Conservation (phyloP, 2,888 invertebrate species). For the Pachliopta kotzebuea region DNA sequence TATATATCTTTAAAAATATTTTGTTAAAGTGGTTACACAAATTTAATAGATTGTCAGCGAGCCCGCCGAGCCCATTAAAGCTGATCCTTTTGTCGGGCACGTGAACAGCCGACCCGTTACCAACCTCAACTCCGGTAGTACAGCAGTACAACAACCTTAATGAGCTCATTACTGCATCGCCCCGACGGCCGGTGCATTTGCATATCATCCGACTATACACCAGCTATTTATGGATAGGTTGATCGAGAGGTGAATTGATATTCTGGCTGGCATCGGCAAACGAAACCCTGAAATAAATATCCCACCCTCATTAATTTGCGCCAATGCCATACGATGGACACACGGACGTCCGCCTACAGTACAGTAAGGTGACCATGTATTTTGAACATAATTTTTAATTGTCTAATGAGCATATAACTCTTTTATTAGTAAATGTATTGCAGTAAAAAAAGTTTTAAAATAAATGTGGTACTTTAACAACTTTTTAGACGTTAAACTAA, state of each 20-base stretch:
- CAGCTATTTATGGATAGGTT: conserved; percentile 30
- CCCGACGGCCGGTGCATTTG: conserved; percentile 46
- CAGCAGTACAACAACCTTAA: conserved; percentile 44
- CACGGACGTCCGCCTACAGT: conserved; percentile 48
- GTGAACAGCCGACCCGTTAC: conserved; percentile 39
- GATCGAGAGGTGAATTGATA: conserved; percentile 49
- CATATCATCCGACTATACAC: conserved; percentile 42
- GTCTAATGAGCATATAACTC: background rate
- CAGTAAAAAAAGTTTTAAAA: too few species aligned
- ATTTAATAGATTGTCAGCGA: conserved; percentile 15
- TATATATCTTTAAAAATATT: too few species aligned
- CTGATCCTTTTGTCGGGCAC: conserved; percentile 34
- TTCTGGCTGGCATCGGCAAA: conserved; percentile 58
- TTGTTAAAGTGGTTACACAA: background rate
- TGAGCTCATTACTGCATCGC: conserved; percentile 54
- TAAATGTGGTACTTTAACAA: too few species aligned
- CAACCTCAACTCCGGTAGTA: conserved; percentile 39
- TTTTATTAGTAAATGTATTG: too few species aligned
- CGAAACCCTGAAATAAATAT: conserved; percentile 73
- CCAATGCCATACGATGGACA: conserved; percentile 72
- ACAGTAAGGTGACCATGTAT: conserved; percentile 37
- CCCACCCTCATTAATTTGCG: conserved; percentile 77
- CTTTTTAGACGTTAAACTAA: too few species aligned
- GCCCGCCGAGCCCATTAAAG: conserved; percentile 29
- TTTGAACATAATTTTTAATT: background rate